These are phyloP conservation scores for Todiramphus saurophagus DNA, from an alignment of 2,113 vertebrate genomes.

Conservation along the genomic window DNA sequence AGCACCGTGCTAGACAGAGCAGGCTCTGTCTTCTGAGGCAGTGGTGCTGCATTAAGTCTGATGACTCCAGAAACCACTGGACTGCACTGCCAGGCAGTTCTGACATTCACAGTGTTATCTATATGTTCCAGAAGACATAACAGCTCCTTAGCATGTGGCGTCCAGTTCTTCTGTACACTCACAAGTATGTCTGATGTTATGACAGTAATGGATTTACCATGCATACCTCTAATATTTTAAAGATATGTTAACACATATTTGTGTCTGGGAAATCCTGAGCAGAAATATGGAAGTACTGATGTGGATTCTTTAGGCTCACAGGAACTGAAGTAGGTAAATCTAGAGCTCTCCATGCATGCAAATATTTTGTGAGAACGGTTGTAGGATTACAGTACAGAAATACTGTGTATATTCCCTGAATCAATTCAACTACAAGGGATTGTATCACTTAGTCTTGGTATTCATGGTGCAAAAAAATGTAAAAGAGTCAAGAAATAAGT, in stretches of 20 bases:
- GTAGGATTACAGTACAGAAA: not conserved
- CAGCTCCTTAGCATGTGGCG: not conserved
- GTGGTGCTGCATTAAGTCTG: not conserved
- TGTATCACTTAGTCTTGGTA: not conserved
- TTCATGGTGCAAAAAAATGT: not conserved
- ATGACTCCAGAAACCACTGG: not conserved
- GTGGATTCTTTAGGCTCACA: not conserved
- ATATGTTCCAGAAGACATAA: not conserved
- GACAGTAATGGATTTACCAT: conserved; percentile 39
- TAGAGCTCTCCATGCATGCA: not conserved
- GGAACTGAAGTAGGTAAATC: not conserved
- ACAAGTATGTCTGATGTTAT: not conserved
- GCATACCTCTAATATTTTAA: conserved; percentile 47
- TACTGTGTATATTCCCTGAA: not conserved
- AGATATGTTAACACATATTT: not conserved
- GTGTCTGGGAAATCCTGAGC: conserved; percentile 21
- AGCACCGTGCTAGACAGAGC: not conserved
- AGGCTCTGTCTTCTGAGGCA: not conserved
- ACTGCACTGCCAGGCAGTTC: not conserved
- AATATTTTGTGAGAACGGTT: not conserved
- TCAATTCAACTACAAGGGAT: not conserved
- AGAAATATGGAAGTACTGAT: not conserved
- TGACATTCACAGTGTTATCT: not conserved
- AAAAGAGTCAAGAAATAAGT: not conserved
- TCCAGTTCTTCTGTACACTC: conserved; percentile 19